Evolutionary conservation across 2,888 invertebrate species (phyloP), one percentile per base, ranked within the genome.

Genomic region (Papilio protenor): DNA sequence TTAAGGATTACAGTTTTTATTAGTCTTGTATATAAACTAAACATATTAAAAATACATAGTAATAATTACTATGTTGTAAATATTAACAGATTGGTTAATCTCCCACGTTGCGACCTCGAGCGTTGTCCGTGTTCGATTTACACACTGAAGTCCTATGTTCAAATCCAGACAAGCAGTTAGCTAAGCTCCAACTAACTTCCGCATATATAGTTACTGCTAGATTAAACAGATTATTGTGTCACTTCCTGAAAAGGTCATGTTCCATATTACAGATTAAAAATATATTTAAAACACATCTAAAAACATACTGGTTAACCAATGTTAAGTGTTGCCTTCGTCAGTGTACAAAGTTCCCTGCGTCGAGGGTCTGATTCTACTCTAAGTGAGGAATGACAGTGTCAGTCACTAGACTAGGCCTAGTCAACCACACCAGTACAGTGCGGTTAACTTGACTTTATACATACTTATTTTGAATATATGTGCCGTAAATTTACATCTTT

Each of bases 21-120:
- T 8, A 40, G 40, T 40, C 40, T 40, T 40, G 40, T 40, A 40
- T 40, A 8, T 40, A 40, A 40, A 40, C 40, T 40, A 40, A 16
- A n/a, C 10, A 52, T 52, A 52, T 52, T 52, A 16, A 52, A 52
- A 52, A 18, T 52, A 6, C 16, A 52, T 16, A 52, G 52, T 18
- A 6, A 52, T 52, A 52, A 49, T 14, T 14, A 49, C 49, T 6
- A 49, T 49, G 33, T 64, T 40, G 33, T 64, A 64, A 64, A 21
- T 12, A 69, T 8, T n/a, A 45, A 14, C 40, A 27, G 23, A 49
- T 45, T 18, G 59, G 69, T 64, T 64, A 66, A 59, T 76, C 76
- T 23, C 71, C 71, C 76, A 76, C 76, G 76, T 27, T 10, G 70
- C 47, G 57, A 59, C 59, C 76, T 57, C 75, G 75, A 57, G 66